Percentiles rank a stretch among this genome's conserved stretches.
Conservation (phyloP, 1,140 invertebrate genomes). For the Brachionus plicatilis region DNA sequence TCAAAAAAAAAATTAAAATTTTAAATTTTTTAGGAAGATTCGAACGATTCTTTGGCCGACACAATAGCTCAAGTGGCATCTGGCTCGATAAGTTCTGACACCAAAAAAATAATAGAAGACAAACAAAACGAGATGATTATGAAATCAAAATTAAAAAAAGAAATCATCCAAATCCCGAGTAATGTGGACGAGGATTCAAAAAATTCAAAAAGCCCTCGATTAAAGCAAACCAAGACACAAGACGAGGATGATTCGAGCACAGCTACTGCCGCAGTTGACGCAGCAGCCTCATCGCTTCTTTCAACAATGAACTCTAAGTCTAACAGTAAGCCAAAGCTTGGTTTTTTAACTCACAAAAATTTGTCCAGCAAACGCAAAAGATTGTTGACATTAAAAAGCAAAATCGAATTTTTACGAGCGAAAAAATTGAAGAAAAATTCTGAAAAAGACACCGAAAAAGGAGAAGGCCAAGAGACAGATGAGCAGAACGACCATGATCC, state of each 20-base stretch:
- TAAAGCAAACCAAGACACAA: background rate
- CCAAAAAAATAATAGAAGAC: slow-evolving; percentile 14
- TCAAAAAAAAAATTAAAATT: background rate
- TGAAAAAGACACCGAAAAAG: background rate
- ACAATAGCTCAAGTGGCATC: slow-evolving; percentile 32
- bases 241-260: background rate
- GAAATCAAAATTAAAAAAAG: background rate
- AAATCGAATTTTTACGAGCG: background rate
- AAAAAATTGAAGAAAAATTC: background rate
- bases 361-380: background rate
- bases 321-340: background rate
- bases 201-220: background rate
- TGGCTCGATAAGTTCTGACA: background rate
- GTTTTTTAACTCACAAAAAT: background rate
- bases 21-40: background rate
- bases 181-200: background rate
- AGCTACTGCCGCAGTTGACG: background rate
- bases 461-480: background rate
- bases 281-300: background rate
- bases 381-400: background rate
- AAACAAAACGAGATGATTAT: slow-evolving; percentile 2
- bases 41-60: slow-evolving; percentile 5
- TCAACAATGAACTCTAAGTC: background rate
- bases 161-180: background rate
- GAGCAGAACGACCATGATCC: background rate